phyloP scores from a whole-genome alignment of 2,888 invertebrate species.

The Agonopterix alstromeriana region DNA sequence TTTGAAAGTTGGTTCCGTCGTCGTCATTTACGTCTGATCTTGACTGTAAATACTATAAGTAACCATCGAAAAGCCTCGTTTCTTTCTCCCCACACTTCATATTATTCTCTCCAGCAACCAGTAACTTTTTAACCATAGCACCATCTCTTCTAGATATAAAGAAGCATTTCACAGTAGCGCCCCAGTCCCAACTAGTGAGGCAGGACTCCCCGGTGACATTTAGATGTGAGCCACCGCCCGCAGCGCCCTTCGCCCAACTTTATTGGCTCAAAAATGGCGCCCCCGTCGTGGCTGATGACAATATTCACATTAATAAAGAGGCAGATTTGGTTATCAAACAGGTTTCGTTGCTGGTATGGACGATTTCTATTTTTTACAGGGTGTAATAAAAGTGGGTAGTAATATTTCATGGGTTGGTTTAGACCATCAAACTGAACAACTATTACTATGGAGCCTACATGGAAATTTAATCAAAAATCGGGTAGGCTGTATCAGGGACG shows the following conservation, averaged over 20 bases:
- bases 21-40: no score
- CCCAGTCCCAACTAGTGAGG: constrained; percentile 88
- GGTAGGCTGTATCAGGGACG: neutral
- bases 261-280: constrained; percentile 91
- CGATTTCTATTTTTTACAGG: neutral
- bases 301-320: constrained; percentile 87
- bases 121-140: neutral
- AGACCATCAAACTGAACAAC: no score
- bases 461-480: neutral
- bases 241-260: constrained; percentile 90
- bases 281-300: constrained; percentile 79
- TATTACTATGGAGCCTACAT: neutral
- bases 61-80: no score
- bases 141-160: constrained; percentile 81
- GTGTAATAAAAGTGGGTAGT: neutral
- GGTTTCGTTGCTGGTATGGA: constrained; percentile 81
- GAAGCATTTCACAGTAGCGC: constrained; percentile 93
- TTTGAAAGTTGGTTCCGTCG: no score
- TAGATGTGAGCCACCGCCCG: constrained; percentile 91
- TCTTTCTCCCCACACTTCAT: no score
- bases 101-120: no score
- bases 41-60: no score
- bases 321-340: constrained; percentile 91
- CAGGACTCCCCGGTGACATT: constrained; percentile 90
- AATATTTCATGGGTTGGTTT: neutral